These are phyloP conservation scores for Botia almorhae DNA, from an alignment of 2,797 vertebrate genomes.

Conservation along the genomic window DNA sequence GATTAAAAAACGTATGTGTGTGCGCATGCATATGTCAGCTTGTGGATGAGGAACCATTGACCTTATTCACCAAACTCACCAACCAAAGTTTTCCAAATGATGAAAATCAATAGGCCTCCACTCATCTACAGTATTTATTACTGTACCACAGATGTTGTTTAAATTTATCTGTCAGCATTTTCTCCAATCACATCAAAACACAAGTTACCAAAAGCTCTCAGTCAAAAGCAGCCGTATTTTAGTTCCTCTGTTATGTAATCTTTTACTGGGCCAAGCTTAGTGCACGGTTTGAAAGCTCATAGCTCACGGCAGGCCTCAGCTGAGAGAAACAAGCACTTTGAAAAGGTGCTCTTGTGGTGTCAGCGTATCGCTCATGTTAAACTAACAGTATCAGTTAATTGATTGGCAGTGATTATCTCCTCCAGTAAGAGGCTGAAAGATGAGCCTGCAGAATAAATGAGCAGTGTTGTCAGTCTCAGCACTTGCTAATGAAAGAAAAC, in stretches of 20 bases:
- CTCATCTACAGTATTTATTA: slow-evolving; percentile 32
- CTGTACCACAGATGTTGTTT: slow-evolving; percentile 14
- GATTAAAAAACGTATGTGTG: slow-evolving; percentile 4
- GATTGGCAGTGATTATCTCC: slow-evolving; percentile 42
- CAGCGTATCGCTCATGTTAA: slow-evolving; percentile 8
- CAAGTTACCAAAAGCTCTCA: background rate
- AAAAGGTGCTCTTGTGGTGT: slow-evolving; percentile 33
- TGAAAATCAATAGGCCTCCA: slow-evolving; percentile 53
- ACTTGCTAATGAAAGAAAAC: slow-evolving; percentile 11
- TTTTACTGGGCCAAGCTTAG: background rate
- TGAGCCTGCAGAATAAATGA: slow-evolving; percentile 17
- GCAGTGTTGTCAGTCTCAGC: slow-evolving; percentile 45
- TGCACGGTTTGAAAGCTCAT: background rate
- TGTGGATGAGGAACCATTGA: slow-evolving; percentile 3
- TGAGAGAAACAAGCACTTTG: slow-evolving; percentile 25
- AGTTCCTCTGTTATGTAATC: background rate
- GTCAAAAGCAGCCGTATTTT: background rate
- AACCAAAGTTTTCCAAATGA: slow-evolving; percentile 22
- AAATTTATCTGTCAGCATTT: slow-evolving; percentile 21
- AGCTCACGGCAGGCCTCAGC: background rate
- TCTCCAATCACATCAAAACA: slow-evolving; percentile 18
- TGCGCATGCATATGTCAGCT: slow-evolving; percentile 12
- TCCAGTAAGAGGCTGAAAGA: slow-evolving; percentile 33
- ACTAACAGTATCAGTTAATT: slow-evolving; percentile 47
- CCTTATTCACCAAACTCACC: background rate